phyloP scores from a whole-genome alignment of 2,888 invertebrate species.

The Gandaritis pyraliata region DNA sequence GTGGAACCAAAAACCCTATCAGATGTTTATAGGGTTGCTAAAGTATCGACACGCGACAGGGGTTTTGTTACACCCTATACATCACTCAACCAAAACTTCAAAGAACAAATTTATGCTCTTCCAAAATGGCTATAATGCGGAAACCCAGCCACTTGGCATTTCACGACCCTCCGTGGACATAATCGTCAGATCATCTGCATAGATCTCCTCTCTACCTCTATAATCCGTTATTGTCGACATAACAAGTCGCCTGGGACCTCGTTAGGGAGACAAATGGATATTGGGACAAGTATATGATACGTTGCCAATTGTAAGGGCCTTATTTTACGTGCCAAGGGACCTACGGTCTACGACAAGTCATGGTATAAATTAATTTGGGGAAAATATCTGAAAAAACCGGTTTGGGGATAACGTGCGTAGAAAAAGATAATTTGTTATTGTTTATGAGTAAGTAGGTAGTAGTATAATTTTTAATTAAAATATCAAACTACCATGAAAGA shows the following conservation, averaged over 20 bases:
- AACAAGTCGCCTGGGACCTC: slow-evolving; percentile 39
- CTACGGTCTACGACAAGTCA: background rate
- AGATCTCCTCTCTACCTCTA: slow-evolving; percentile 20
- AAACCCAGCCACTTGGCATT: slow-evolving; percentile 7
- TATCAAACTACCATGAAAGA: no score
- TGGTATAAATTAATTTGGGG: background rate
- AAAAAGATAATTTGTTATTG: no score
- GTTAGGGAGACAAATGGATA: slow-evolving; percentile 52
- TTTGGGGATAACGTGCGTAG: background rate
- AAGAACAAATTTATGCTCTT: background rate
- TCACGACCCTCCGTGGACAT: slow-evolving; percentile 12
- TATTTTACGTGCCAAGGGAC: slow-evolving; percentile 15
- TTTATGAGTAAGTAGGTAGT: background rate
- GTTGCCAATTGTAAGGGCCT: slow-evolving; percentile 42
- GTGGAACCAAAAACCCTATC: no score
- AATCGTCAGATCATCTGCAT: slow-evolving; percentile 26
- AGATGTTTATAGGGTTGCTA: no score
- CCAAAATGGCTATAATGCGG: slow-evolving; percentile 7
- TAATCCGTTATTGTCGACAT: slow-evolving; percentile 37
- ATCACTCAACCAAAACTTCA: background rate
- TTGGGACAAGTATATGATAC: slow-evolving; percentile 49
- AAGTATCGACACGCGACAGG: no score
- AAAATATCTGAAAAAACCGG: background rate
- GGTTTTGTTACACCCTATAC: no score
- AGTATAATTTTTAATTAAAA: no score